These are phyloP conservation scores for Esox masquinongy DNA, from an alignment of 2,797 vertebrate genomes.

Conservation along the genomic window DNA sequence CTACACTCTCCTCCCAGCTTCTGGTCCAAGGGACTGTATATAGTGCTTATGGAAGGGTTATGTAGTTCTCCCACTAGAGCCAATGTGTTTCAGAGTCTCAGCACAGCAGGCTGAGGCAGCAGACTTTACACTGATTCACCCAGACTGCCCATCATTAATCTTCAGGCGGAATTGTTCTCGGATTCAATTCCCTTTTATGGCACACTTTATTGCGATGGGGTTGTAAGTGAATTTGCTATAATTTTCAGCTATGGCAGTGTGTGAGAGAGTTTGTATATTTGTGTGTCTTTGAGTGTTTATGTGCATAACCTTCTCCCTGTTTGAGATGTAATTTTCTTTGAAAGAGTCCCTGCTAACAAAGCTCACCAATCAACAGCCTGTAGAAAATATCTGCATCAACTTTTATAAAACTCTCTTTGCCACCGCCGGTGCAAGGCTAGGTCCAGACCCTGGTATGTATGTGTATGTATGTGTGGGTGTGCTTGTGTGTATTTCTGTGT, in stretches of 20 bases:
- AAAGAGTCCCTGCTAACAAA: conserved; percentile 27
- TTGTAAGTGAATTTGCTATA: conserved; percentile 42
- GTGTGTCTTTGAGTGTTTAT: conserved; percentile 20
- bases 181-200: conserved; percentile 42
- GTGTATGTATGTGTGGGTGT: not conserved
- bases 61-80: not conserved
- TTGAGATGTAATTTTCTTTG: conserved; percentile 30
- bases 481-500: not conserved
- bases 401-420: conserved; percentile 17
- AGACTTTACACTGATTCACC: conserved; percentile 14
- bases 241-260: conserved; percentile 27
- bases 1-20: not conserved
- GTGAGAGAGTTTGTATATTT: conserved; percentile 14
- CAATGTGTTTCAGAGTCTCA: conserved; percentile 2
- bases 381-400: conserved; percentile 29
- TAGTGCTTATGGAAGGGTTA: not conserved
- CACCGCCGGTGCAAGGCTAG: conserved; percentile 12
- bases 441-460: conserved; percentile 34
- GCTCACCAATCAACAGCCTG: conserved; percentile 31
- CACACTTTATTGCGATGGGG: conserved; percentile 39
- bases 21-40: not conserved
- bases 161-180: conserved; percentile 15
- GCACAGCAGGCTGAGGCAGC: conserved; percentile 13
- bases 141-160: conserved; percentile 44
- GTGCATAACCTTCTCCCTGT: not conserved